Conservation (phyloP, 2,797 vertebrate species). For the Neostethus bicornis region DNA sequence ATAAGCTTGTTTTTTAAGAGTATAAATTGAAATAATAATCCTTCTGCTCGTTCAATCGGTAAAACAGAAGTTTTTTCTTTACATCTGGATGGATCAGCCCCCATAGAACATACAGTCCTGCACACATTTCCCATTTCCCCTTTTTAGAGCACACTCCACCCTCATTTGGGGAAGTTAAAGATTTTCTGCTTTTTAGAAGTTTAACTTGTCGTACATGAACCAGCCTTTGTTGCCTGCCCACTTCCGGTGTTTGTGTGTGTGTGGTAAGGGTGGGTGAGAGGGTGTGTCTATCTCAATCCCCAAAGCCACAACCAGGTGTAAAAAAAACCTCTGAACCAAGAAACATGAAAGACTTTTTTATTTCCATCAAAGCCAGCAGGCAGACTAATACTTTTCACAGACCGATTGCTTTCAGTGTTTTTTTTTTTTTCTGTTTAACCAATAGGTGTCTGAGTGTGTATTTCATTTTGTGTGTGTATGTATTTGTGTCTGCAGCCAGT, state of each 20-base stretch:
- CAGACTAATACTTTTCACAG: constrained; percentile 67
- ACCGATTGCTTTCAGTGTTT: constrained; percentile 56
- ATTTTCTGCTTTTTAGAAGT: constrained; percentile 53
- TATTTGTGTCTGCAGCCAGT: constrained; percentile 55
- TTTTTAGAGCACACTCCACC: constrained; percentile 44
- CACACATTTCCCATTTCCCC: constrained; percentile 44
- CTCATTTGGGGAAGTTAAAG: constrained; percentile 65
- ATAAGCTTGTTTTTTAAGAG: background rate
- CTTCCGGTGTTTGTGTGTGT: constrained; percentile 51
- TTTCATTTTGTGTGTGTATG: constrained; percentile 40
- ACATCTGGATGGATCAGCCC: constrained; percentile 43
- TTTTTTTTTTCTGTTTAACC: constrained; percentile 75
- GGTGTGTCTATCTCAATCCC: constrained; percentile 62
- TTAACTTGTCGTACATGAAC: constrained; percentile 45
- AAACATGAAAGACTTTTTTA: constrained; percentile 73
- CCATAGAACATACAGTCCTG: constrained; percentile 37
- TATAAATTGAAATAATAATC: background rate
- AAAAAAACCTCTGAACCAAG: constrained; percentile 72
- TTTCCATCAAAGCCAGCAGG: constrained; percentile 59
- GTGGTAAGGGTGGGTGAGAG: constrained; percentile 56
- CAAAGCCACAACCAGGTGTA: constrained; percentile 77
- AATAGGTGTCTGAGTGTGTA: constrained; percentile 60
- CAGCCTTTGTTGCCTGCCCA: constrained; percentile 55
- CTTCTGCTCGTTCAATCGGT: constrained; percentile 4
- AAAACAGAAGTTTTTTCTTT: constrained; percentile 21